Evolutionary conservation across 2,888 invertebrate species (phyloP).

Genomic region (Parnassius smintheus): DNA sequence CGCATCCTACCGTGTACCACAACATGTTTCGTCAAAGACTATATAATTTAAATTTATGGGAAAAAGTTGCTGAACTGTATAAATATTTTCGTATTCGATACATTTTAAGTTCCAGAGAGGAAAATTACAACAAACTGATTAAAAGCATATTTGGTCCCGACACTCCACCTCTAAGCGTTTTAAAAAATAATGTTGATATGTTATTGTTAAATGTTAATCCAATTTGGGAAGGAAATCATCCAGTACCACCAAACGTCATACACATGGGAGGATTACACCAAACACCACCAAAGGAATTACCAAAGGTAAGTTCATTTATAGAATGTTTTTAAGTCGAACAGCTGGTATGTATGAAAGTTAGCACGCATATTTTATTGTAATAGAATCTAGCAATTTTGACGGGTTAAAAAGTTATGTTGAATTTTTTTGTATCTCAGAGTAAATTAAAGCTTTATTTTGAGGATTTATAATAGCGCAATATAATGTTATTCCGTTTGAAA

Average conservation of each 20-base stretch:
- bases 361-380: no score
- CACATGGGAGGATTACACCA: conserved; percentile 50
- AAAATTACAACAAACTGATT: conserved; percentile 31
- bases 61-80: conserved; percentile 36
- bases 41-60: conserved; percentile 37
- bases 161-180: conserved; percentile 30
- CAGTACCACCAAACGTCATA: conserved; percentile 40
- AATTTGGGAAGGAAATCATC: conserved; percentile 36
- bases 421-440: no score
- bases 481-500: no score
- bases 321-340: no score
- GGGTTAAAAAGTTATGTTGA: no score
- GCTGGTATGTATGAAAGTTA: no score
- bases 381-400: no score
- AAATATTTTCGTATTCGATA: not conserved
- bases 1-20: no score
- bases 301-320: conserved; percentile 34
- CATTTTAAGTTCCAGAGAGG: conserved; percentile 21
- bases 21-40: conserved; percentile 29
- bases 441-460: no score
- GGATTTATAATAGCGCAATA: no score
- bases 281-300: conserved; percentile 37
- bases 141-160: conserved; percentile 34
- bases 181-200: conserved; percentile 42
- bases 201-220: conserved; percentile 46